Evolutionary conservation across 2,888 invertebrate genomes (phyloP).

Genomic region (Pristionchus maxplancki): DNA sequence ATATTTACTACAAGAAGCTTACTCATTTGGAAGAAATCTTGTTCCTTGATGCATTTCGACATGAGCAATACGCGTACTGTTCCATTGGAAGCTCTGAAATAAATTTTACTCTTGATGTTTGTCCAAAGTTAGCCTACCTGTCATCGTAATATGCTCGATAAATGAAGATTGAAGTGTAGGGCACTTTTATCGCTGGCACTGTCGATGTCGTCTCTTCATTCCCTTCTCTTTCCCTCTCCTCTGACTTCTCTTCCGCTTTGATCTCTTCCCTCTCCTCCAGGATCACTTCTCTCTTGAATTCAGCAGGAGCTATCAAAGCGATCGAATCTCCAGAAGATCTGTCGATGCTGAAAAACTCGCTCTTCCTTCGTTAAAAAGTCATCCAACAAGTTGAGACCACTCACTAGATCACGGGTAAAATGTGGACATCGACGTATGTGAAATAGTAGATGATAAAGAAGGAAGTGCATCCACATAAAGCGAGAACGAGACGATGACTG

Average conservation of each 20-base stretch:
- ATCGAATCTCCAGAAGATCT: neutral
- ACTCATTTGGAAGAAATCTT: conserved; percentile 13
- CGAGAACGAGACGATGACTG: neutral
- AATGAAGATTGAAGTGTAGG: neutral
- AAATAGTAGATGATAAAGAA: conserved; percentile 8
- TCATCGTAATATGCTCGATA: conserved; percentile 26
- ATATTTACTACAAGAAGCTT: neutral
- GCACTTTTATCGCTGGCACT: neutral
- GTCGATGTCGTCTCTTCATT: neutral
- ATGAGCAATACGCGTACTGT: conserved; percentile 13
- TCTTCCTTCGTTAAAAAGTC: neutral
- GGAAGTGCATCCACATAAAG: neutral
- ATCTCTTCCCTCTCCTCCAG: neutral
- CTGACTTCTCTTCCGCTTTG: neutral
- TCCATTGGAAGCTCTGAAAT: neutral
- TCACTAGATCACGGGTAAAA: neutral
- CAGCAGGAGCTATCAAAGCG: neutral
- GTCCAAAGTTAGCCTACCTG: neutral
- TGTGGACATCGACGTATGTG: conserved; percentile 5
- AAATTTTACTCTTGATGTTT: neutral
- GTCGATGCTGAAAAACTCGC: neutral
- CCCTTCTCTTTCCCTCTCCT: neutral
- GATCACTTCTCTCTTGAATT: neutral
- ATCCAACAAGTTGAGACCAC: neutral
- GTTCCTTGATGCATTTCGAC: conserved; percentile 31